Percentiles rank a stretch among this genome's conserved stretches.
These are phyloP conservation scores for Triops cancriformis DNA, from an alignment of 1,140 invertebrate genomes.

Conservation along the genomic window DNA sequence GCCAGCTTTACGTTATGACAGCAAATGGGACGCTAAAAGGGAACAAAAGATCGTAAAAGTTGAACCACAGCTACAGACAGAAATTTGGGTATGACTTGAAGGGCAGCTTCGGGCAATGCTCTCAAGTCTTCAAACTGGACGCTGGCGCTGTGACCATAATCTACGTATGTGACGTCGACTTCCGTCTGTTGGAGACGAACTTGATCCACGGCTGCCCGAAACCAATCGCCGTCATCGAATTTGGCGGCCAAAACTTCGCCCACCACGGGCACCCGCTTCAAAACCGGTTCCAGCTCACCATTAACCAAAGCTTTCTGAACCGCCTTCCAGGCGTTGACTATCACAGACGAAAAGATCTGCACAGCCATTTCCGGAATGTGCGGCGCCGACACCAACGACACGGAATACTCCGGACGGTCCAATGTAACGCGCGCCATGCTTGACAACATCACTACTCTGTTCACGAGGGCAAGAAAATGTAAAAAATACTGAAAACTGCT, in stretches of 20 bases:
- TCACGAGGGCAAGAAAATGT: background rate
- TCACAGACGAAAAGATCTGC: background rate
- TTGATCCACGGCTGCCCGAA: background rate
- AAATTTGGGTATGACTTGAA: background rate
- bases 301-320: background rate
- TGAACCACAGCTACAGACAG: background rate
- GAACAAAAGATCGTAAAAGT: background rate
- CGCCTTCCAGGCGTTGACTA: background rate
- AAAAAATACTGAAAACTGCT: too few species aligned
- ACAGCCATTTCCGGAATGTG: background rate
- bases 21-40: constrained; percentile 1
- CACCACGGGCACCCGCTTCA: background rate
- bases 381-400: background rate
- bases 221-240: background rate
- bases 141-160: background rate
- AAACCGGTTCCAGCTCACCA: background rate
- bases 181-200: background rate
- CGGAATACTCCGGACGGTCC: background rate
- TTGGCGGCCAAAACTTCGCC: background rate
- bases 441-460: background rate
- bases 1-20: background rate
- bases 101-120: background rate
- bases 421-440: background rate
- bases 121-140: background rate
- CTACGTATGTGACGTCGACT: background rate